Conservation (phyloP, 2,797 vertebrate genomes). For the Lemur catta region DNA sequence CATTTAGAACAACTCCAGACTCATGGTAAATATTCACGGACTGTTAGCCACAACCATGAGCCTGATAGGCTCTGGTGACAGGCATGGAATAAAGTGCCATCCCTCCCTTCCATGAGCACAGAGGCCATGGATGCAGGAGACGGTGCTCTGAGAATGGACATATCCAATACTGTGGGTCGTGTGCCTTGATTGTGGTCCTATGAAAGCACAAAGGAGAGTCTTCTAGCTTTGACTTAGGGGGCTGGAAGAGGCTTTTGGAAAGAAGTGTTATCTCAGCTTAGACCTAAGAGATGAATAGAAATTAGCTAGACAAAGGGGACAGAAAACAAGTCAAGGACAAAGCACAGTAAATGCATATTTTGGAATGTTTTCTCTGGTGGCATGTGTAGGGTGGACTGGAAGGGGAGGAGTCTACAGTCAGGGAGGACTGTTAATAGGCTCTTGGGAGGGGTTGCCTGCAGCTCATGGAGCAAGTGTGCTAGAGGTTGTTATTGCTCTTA, state of each 20-base stretch:
- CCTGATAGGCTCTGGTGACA: neutral
- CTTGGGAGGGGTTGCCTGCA: accelerated
- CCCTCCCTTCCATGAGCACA: neutral
- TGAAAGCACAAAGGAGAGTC: neutral
- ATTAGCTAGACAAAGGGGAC: neutral
- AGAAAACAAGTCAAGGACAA: neutral
- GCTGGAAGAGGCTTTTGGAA: neutral
- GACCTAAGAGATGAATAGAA: neutral
- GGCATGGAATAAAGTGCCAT: too few relatives aligned
- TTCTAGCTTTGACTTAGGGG: neutral
- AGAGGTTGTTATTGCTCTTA: neutral
- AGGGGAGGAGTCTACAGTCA: neutral
- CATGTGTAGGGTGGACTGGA: neutral
- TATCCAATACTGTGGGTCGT: neutral
- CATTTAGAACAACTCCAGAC: neutral
- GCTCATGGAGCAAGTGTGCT: neutral
- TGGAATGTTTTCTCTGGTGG: neutral
- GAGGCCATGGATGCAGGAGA: neutral
- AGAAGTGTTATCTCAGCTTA: neutral
- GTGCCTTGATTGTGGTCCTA: neutral
- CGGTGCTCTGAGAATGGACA: neutral
- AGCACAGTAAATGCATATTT: neutral
- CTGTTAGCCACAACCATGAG: neutral
- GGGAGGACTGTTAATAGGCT: neutral
- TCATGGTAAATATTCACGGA: neutral